A percentile compares a stretch with the other conserved stretches of the same genome.
phyloP scores from a whole-genome alignment of 2,113 vertebrate genomes.

The Natator depressus region DNA sequence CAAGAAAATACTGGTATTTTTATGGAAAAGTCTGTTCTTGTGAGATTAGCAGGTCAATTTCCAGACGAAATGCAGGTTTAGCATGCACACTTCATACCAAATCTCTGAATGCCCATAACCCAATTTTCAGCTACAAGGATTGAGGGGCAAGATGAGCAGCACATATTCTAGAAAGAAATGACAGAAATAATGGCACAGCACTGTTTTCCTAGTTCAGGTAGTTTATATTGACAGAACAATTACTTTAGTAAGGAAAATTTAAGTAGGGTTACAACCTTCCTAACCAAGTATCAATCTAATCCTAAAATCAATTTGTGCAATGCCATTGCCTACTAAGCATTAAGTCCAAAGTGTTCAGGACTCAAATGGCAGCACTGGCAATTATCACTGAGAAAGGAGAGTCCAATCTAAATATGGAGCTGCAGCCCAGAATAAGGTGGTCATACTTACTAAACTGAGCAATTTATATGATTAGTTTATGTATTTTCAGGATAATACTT shows the following conservation, averaged over 20 bases:
- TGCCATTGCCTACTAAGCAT: no score
- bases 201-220: background rate
- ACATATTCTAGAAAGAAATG: background rate
- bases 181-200: background rate
- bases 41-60: background rate
- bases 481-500: background rate
- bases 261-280: background rate
- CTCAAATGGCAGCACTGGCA: background rate
- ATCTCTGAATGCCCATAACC: background rate
- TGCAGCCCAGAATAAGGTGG: background rate
- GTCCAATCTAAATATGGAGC: background rate
- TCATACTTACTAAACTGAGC: background rate
- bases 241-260: background rate
- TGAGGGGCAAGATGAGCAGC: background rate
- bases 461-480: background rate
- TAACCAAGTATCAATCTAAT: background rate
- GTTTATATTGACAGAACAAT: background rate
- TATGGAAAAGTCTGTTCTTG: background rate
- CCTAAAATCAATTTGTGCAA: no score
- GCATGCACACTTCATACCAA: background rate
- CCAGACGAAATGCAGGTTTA: background rate
- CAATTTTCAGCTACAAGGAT: background rate
- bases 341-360: background rate
- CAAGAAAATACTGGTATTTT: background rate
- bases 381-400: background rate